Percentiles rank a stretch among this genome's conserved stretches.
Evolutionary conservation across 2,797 vertebrate genomes (phyloP).

Genomic region (Carapus acus): DNA sequence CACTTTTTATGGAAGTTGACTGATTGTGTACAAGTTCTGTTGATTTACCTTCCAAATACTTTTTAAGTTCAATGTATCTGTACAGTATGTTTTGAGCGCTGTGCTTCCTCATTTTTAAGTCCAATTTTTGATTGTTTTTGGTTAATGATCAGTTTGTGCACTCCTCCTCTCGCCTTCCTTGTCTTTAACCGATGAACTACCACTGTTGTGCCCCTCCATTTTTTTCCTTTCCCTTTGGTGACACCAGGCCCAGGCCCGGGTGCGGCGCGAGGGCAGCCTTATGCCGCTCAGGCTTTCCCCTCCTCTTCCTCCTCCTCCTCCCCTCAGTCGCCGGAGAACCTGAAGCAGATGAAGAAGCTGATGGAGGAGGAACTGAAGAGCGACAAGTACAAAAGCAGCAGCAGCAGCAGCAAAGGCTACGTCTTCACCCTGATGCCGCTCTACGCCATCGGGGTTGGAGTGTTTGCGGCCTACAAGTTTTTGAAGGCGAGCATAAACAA

Average conservation of each 20-base stretch:
- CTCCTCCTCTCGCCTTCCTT: too few relatives aligned
- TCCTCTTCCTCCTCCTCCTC: conserved; percentile 54
- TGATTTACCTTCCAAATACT: too few relatives aligned
- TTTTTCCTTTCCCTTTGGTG: background rate
- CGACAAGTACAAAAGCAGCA: conserved; percentile 74
- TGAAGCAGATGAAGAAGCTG: conserved; percentile 82
- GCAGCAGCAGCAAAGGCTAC: conserved; percentile 78
- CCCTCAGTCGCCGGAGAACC: conserved; percentile 63
- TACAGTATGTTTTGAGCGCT: too few relatives aligned
- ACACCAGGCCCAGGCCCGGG: conserved; percentile 48
- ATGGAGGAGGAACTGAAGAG: conserved; percentile 83
- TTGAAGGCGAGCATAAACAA: conserved; percentile 75
- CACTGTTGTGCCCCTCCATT: background rate
- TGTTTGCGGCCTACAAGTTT: conserved; percentile 88
- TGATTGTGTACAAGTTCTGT: too few relatives aligned
- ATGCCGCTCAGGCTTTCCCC: conserved; percentile 51
- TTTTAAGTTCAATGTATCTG: too few relatives aligned
- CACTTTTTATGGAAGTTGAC: too few relatives aligned
- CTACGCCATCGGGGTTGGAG: conserved; percentile 83
- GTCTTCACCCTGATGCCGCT: conserved; percentile 89
- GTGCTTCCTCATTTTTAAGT: too few relatives aligned
- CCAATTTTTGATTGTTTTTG: too few relatives aligned
- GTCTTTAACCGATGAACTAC: background rate
- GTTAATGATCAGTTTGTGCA: too few relatives aligned
- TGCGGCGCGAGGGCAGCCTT: conserved; percentile 47